Base-by-base conservation (phyloP, 2,113 vertebrate species). In the Rhea americana region DNA sequence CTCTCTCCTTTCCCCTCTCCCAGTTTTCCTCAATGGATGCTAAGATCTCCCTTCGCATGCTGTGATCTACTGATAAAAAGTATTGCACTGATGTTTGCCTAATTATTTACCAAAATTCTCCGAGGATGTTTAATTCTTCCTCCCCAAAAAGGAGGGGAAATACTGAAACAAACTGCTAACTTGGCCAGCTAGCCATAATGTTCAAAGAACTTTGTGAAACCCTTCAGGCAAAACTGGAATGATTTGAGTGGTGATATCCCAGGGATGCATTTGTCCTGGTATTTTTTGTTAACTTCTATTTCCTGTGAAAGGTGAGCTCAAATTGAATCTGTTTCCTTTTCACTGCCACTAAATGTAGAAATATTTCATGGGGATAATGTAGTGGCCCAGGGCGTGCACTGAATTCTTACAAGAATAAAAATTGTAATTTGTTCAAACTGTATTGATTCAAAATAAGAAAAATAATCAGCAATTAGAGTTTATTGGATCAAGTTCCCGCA, bases 1-100 rank as follows among this genome's bases (percentile, higher is more conserved):
- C 17, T 59, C 56, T 62, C 28, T 26, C 4, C 41, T 22, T 48
- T 80, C 30, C 3, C 3, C 4, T 56, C 20, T 84, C 19, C 9
- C 13, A 25, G 0, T 68, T 89, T 82, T 45, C 55, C 17, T 18
- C 20, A 20, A 17, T 1, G 5, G 15, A 37, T 74, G 2, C 1
- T 50, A 45, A 39, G 21, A 66, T 56, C 2, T 68, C 13, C 43
- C 4, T 50, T 87, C 16, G 18, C 2, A 12, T 45, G 5, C 5
- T 84, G 51, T 41, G 37, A 72, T 37, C 17, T 71, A 47, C 10
- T 35, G 5, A 30, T 6, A 81, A 45, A 55, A 74, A 71, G 2
- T 8, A 1, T 61, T 78, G 24, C 6, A 13, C 1, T 79, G 37
- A 55, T 28, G 17, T 47, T 50, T 81, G 59, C 30, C 68, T 35